Conservation (phyloP, 2,797 vertebrate genomes). For the Chelon auratus region DNA sequence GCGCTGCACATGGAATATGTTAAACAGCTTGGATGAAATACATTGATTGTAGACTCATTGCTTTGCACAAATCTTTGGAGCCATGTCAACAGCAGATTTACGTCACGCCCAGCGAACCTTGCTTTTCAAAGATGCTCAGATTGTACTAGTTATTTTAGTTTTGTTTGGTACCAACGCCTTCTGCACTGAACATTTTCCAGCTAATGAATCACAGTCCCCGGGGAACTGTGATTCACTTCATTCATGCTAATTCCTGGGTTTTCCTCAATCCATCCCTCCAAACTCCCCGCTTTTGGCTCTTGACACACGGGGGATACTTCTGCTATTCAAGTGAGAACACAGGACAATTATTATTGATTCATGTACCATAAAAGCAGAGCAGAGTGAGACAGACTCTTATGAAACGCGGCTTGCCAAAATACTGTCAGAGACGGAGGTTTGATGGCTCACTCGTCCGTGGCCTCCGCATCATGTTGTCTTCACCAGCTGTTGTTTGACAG, state of each 20-base stretch:
- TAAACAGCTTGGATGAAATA: constrained; percentile 16
- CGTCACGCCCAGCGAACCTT: constrained; percentile 18
- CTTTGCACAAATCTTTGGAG: constrained; percentile 21
- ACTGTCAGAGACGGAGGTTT: constrained; percentile 77
- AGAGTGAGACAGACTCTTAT: constrained; percentile 69
- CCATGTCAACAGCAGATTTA: constrained; percentile 24
- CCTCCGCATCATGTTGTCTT: constrained; percentile 79
- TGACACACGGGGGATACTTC: constrained; percentile 61
- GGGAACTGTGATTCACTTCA: constrained; percentile 62
- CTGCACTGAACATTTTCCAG: constrained; percentile 51
- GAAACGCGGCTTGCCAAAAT: constrained; percentile 77
- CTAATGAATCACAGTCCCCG: constrained; percentile 63
- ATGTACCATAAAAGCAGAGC: constrained; percentile 69
- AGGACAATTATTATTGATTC: constrained; percentile 75
- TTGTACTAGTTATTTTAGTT: constrained; percentile 31
- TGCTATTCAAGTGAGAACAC: constrained; percentile 67
- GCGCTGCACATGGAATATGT: constrained; percentile 19
- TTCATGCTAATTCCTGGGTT: constrained; percentile 59
- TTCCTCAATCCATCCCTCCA: constrained; percentile 49
- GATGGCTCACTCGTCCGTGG: constrained; percentile 82
- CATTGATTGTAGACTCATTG: constrained; percentile 20
- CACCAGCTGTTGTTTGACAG: constrained; percentile 83
- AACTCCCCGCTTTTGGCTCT: constrained; percentile 49
- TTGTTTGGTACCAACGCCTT: constrained; percentile 33
- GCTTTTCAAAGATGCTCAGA: constrained; percentile 33